These are phyloP conservation scores for Callithrix jacchus DNA, from an alignment of 2,113 vertebrate species.

Conservation along the genomic window DNA sequence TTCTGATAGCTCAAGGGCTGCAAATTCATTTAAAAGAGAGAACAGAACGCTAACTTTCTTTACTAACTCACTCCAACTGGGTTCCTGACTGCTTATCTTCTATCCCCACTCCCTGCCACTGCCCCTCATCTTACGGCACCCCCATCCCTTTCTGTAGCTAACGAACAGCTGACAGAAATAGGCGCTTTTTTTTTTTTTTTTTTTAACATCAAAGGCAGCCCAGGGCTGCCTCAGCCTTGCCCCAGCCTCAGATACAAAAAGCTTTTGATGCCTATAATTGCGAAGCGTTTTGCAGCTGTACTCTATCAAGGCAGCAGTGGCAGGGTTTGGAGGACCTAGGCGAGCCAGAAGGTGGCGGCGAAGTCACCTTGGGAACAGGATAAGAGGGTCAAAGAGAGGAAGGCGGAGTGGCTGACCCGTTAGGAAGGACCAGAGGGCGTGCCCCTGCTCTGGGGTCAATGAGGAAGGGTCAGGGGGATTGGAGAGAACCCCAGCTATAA, in stretches of 20 bases:
- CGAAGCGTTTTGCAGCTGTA: slow-evolving; percentile 46
- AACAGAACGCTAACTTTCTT: neutral
- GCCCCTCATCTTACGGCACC: neutral
- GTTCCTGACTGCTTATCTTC: neutral
- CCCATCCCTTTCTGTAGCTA: neutral
- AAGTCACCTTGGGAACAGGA: slow-evolving; percentile 76
- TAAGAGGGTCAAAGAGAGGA: slow-evolving; percentile 43
- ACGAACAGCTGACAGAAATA: neutral
- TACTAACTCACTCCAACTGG: neutral
- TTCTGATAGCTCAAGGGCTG: neutral
- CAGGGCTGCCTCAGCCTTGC: neutral
- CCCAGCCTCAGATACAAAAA: slow-evolving; percentile 51
- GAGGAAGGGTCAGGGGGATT: neutral
- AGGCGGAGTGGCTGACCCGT: neutral
- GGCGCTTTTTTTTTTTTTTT: neutral
- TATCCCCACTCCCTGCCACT: too few species aligned
- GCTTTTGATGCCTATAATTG: slow-evolving; percentile 43
- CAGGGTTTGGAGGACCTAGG: neutral
- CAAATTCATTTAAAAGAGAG: neutral
- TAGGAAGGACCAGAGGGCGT: neutral
- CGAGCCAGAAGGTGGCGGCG: slow-evolving; percentile 67
- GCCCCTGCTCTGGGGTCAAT: neutral
- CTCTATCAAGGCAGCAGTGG: neutral
- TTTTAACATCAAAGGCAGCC: slow-evolving; percentile 37
- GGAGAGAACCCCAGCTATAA: neutral